phyloP scores from a whole-genome alignment of 2,113 vertebrate genomes.

The Gymnobelideus leadbeateri region DNA sequence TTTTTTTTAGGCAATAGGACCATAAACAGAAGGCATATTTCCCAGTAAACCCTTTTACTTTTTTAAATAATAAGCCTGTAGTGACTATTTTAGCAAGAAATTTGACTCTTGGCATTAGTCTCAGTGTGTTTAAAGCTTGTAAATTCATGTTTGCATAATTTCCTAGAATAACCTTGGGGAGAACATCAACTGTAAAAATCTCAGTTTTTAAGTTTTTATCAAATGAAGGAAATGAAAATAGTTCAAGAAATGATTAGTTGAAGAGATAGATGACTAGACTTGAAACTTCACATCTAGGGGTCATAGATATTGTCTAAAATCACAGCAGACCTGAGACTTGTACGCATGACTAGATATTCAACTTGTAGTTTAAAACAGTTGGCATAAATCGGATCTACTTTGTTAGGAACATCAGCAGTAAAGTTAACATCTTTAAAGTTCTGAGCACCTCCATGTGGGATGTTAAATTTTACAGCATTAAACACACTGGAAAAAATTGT shows the following conservation, averaged over 20 bases:
- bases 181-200: slow-evolving; percentile 30
- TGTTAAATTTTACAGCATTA: slow-evolving; percentile 48
- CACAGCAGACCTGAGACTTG: neutral
- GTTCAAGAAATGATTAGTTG: too few relatives aligned
- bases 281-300: neutral
- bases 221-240: neutral
- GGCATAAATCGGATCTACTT: neutral
- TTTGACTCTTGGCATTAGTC: slow-evolving; percentile 48
- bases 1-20: slow-evolving; percentile 8
- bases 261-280: neutral
- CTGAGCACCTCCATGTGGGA: slow-evolving; percentile 44
- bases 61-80: slow-evolving; percentile 27
- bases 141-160: slow-evolving; percentile 54
- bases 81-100: slow-evolving; percentile 60
- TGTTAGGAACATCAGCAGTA: neutral
- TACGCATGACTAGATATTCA: neutral
- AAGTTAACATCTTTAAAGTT: neutral
- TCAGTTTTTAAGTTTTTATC: neutral
- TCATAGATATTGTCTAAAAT: neutral
- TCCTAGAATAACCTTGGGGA: slow-evolving; percentile 36
- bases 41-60: slow-evolving; percentile 16
- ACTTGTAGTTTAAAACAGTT: neutral
- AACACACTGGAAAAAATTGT: slow-evolving; percentile 53
- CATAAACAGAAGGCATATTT: slow-evolving; percentile 38
- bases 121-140: slow-evolving; percentile 46